Evolutionary conservation across 2,888 invertebrate species (phyloP).

Genomic region (Zaprionus obscuricornis): DNA sequence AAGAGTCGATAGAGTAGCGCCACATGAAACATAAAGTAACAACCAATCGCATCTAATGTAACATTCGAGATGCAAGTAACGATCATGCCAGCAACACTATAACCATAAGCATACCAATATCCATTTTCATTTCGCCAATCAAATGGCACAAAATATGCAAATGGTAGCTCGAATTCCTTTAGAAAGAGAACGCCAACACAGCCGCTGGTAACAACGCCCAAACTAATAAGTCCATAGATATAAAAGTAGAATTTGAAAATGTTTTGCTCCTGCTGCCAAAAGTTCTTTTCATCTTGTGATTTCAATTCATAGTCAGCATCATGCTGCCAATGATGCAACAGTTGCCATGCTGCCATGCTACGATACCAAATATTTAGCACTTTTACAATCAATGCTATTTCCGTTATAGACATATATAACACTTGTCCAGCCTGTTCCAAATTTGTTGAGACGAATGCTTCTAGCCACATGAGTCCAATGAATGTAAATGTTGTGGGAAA

Average conservation of each 20-base stretch:
- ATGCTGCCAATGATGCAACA: constrained; percentile 52
- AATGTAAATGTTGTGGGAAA: constrained; percentile 60
- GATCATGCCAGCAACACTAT: constrained; percentile 57
- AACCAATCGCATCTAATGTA: constrained; percentile 69
- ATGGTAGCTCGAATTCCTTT: constrained; percentile 65
- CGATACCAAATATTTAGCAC: constrained; percentile 68
- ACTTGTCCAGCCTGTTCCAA: constrained; percentile 70
- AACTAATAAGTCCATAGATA: constrained; percentile 41
- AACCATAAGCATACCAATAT: constrained; percentile 68
- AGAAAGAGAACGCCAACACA: constrained; percentile 46
- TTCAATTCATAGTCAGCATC: constrained; percentile 29
- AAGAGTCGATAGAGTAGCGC: constrained; percentile 67
- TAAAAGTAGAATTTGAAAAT: constrained; percentile 50
- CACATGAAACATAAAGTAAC: constrained; percentile 72
- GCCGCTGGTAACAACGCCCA: constrained; percentile 42
- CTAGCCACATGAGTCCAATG: constrained; percentile 66
- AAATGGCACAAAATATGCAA: constrained; percentile 77
- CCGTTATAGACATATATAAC: constrained; percentile 73
- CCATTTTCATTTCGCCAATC: constrained; percentile 56
- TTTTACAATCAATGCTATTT: constrained; percentile 65
- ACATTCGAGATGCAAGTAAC: constrained; percentile 63
- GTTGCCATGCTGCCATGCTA: constrained; percentile 36
- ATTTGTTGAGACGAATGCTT: constrained; percentile 55
- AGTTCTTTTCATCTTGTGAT: constrained; percentile 33
- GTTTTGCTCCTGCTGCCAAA: constrained; percentile 59